A percentile compares a stretch with the other conserved stretches of the same genome.
Conservation (phyloP, 2,888 invertebrate genomes). For the Leptinotarsa rubiginosa region DNA sequence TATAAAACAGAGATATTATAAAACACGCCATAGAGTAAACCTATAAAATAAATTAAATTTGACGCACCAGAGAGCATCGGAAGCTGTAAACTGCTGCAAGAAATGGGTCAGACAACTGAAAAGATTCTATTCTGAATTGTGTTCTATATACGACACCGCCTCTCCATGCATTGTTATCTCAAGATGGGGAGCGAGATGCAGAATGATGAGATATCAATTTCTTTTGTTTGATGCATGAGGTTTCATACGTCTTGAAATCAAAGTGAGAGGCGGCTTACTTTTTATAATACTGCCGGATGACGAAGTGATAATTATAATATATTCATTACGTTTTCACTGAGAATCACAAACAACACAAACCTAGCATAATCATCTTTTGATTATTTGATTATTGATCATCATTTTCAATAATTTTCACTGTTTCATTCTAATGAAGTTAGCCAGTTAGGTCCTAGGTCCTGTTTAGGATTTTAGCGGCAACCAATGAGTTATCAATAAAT, state of each 20-base stretch:
- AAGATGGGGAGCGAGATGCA: slow-evolving; percentile 19
- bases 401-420: too few species aligned
- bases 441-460: too few species aligned
- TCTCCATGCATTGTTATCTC: slow-evolving; percentile 36
- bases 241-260: neutral
- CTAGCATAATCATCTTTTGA: too few species aligned
- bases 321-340: too few species aligned
- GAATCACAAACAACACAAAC: too few species aligned
- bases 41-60: slow-evolving; percentile 47
- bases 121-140: slow-evolving; percentile 42
- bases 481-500: too few species aligned
- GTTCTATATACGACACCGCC: slow-evolving; percentile 36
- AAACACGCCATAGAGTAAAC: slow-evolving; percentile 44
- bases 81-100: slow-evolving; percentile 47
- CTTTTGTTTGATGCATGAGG: slow-evolving; percentile 16
- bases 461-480: too few species aligned
- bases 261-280: neutral
- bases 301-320: neutral
- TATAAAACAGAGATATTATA: slow-evolving; percentile 41
- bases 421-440: too few species aligned
- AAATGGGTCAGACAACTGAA: slow-evolving; percentile 47
- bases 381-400: too few species aligned
- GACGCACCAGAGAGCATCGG: slow-evolving; percentile 46
- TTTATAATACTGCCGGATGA: neutral
- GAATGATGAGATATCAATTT: slow-evolving; percentile 18